Conservation (phyloP, 2,113 vertebrate genomes). For the Bambusicola thoracicus region DNA sequence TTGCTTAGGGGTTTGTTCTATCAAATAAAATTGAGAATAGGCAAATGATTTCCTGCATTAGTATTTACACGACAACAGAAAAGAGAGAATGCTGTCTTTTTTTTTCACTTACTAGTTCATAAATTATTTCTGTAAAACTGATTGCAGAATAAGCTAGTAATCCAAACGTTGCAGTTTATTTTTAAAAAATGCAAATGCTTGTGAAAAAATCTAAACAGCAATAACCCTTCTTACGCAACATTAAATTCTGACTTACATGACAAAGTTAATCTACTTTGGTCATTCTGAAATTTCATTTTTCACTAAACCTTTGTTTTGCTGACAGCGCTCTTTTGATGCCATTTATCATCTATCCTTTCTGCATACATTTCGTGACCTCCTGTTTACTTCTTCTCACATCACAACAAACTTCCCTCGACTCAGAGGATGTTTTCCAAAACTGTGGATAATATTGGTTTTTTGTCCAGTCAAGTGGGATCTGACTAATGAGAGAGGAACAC, state of each 20-base stretch:
- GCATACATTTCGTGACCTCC: not conserved
- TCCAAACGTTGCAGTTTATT: slow-evolving; percentile 27
- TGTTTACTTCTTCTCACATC: not conserved
- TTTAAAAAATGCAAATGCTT: slow-evolving; percentile 46
- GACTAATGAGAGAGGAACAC: not conserved
- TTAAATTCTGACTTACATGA: slow-evolving; percentile 26
- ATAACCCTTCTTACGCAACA: not conserved
- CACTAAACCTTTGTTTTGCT: not conserved
- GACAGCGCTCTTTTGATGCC: not conserved
- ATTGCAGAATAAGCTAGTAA: slow-evolving; percentile 32
- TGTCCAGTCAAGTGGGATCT: not conserved
- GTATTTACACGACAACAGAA: slow-evolving; percentile 19
- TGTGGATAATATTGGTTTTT: not conserved
- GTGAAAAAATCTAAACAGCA: slow-evolving; percentile 45
- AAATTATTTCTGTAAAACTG: slow-evolving; percentile 33
- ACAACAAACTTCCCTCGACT: not conserved
- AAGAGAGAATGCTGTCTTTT: slow-evolving; percentile 9
- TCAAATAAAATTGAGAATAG: slow-evolving; percentile 59
- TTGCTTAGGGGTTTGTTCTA: slow-evolving; percentile 67
- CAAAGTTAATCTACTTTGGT: slow-evolving; percentile 9
- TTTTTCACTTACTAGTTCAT: slow-evolving; percentile 22
- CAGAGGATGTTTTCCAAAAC: not conserved
- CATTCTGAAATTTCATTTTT: not conserved
- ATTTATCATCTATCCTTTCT: not conserved
- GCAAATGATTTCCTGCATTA: slow-evolving; percentile 53